Evolutionary conservation across 2,888 invertebrate genomes (phyloP).

Genomic region (Hanleya hanleyi): DNA sequence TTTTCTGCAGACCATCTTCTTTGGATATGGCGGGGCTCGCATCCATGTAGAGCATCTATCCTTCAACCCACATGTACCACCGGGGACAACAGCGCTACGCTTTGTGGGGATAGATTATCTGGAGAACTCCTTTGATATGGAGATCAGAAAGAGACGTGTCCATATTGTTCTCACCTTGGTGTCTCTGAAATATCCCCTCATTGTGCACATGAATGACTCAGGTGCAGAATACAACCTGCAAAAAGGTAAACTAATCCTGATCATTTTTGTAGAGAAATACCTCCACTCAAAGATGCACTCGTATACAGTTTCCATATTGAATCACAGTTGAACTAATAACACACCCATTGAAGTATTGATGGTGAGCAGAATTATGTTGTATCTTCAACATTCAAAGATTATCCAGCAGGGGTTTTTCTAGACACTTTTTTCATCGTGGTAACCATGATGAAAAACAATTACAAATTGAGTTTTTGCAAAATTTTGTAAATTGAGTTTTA

Average conservation of each 20-base stretch:
- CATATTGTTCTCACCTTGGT: not conserved
- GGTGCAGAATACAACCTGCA: not conserved
- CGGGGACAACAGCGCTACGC: constrained; percentile 12
- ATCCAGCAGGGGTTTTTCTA: not conserved
- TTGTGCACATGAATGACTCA: not conserved
- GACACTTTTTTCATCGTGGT: not conserved
- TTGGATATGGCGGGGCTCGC: constrained; percentile 68
- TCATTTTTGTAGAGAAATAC: too few relatives aligned
- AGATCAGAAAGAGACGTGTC: not conserved
- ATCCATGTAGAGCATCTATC: constrained; percentile 30
- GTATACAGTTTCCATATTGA: too few relatives aligned
- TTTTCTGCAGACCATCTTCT: constrained; percentile 67
- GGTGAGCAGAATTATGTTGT: too few relatives aligned
- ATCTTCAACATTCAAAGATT: not conserved
- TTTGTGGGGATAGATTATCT: constrained; percentile 26
- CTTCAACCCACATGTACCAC: constrained; percentile 46
- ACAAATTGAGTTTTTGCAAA: too few relatives aligned
- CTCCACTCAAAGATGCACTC: too few relatives aligned
- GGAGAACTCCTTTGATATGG: constrained; percentile 14
- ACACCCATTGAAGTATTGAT: too few relatives aligned
- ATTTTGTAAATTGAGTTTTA: too few relatives aligned
- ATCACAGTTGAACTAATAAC: too few relatives aligned
- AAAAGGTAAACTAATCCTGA: not conserved
- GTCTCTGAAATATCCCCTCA: not conserved
- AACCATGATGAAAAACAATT: too few relatives aligned